Conservation (phyloP, 2,113 vertebrate species). For the Prinia subflava region DNA sequence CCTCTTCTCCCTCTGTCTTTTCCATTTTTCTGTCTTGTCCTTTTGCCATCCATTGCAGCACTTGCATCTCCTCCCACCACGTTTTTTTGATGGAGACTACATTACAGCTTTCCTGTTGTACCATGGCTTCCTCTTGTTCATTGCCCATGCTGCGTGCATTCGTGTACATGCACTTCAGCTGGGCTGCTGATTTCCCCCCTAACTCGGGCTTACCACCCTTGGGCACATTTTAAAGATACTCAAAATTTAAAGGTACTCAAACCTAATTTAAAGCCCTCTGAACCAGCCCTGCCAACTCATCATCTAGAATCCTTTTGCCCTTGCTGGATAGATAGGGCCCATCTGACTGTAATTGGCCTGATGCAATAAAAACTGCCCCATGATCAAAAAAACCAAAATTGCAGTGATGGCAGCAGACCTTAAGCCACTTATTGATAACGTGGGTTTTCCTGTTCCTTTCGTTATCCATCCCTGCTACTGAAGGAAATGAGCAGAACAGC, state of each 20-base stretch:
- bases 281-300: not conserved
- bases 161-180: not conserved
- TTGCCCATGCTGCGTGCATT: accelerated
- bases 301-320: not conserved
- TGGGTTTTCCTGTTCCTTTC: not conserved
- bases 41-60: not conserved
- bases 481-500: not conserved
- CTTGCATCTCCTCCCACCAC: not conserved
- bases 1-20: not conserved
- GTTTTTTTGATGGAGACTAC: not conserved
- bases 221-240: too few species aligned
- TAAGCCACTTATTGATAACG: not conserved
- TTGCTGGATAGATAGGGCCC: not conserved
- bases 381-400: not conserved
- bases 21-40: too few species aligned
- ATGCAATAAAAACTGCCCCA: not conserved
- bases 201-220: not conserved
- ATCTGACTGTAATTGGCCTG: not conserved
- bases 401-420: not conserved
- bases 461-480: not conserved
- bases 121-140: not conserved
- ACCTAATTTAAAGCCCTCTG: not conserved
- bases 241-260: too few species aligned
- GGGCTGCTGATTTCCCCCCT: not conserved
- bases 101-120: not conserved